These are phyloP conservation scores for Brachionus calyciflorus DNA, from an alignment of 1,140 invertebrate species.

Conservation along the genomic window DNA sequence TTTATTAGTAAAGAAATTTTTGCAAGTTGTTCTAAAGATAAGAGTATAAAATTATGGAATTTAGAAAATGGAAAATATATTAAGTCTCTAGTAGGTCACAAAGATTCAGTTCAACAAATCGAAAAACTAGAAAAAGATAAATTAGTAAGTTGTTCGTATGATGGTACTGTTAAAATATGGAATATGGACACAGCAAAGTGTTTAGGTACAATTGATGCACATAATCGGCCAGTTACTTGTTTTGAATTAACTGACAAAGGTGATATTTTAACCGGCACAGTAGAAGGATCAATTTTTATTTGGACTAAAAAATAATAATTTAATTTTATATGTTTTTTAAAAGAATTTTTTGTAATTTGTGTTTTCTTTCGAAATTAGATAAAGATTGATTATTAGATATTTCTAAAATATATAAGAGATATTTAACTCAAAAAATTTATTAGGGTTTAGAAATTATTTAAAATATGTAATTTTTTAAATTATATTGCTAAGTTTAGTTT, in stretches of 20 bases:
- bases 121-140: background rate
- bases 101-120: slow-evolving; percentile 8
- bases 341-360: too few relatives aligned
- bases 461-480: too few relatives aligned
- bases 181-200: background rate
- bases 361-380: too few relatives aligned
- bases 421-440: too few relatives aligned
- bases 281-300: slow-evolving; percentile 1
- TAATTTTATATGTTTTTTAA: too few relatives aligned
- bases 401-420: too few relatives aligned
- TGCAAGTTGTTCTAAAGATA: background rate
- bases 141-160: slow-evolving; percentile 4
- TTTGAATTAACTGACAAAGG: background rate
- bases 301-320: background rate
- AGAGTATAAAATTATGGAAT: background rate
- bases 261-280: background rate
- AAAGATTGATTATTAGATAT: too few relatives aligned
- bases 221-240: background rate
- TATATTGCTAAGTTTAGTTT: too few relatives aligned
- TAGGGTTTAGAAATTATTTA: too few relatives aligned
- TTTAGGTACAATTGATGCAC: background rate
- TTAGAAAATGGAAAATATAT: background rate
- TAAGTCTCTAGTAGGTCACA: background rate
- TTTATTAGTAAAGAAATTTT: background rate
- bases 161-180: slow-evolving; percentile 13